A percentile compares a stretch with the other conserved stretches of the same genome.
phyloP scores from a whole-genome alignment of 2,113 vertebrate genomes.

The Xyliphius kryptos region DNA sequence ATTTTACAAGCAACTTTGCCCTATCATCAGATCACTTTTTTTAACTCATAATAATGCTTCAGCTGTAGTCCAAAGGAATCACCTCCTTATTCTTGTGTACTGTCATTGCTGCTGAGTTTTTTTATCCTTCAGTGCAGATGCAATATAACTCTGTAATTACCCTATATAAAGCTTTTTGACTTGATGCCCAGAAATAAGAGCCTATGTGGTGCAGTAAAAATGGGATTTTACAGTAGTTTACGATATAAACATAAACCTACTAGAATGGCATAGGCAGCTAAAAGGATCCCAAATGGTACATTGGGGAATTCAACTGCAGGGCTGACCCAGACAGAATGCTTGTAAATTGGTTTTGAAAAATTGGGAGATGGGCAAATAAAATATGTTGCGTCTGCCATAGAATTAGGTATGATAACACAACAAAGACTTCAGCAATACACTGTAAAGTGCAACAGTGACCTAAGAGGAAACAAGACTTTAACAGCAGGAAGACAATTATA shows the following conservation, averaged over 20 bases:
- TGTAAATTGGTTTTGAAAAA: constrained; percentile 59
- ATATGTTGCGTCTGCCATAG: constrained; percentile 42
- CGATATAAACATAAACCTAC: constrained; percentile 46
- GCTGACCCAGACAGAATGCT: constrained; percentile 52
- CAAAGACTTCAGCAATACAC: no score
- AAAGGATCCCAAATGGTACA: constrained; percentile 53
- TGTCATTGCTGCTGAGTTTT: constrained; percentile 29
- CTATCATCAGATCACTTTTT: background rate
- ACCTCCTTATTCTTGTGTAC: constrained; percentile 14
- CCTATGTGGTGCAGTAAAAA: constrained; percentile 48
- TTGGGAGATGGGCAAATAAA: constrained; percentile 34
- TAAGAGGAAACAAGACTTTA: constrained; percentile 1
- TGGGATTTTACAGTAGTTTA: constrained; percentile 60
- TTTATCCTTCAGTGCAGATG: constrained; percentile 28
- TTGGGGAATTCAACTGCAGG: constrained; percentile 52
- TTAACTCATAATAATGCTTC: background rate
- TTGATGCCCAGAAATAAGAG: constrained; percentile 42
- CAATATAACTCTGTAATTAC: constrained; percentile 49
- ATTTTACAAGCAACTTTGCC: no score
- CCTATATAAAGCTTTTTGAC: constrained; percentile 55
- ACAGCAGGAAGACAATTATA: constrained; percentile 20
- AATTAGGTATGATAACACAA: constrained; percentile 34
- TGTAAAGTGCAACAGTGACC: no score
- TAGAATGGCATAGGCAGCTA: constrained; percentile 42
- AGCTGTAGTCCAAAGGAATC: constrained; percentile 1